These are phyloP conservation scores for Illadopsis cleaveri DNA, from an alignment of 2,113 vertebrate species.

Conservation along the genomic window DNA sequence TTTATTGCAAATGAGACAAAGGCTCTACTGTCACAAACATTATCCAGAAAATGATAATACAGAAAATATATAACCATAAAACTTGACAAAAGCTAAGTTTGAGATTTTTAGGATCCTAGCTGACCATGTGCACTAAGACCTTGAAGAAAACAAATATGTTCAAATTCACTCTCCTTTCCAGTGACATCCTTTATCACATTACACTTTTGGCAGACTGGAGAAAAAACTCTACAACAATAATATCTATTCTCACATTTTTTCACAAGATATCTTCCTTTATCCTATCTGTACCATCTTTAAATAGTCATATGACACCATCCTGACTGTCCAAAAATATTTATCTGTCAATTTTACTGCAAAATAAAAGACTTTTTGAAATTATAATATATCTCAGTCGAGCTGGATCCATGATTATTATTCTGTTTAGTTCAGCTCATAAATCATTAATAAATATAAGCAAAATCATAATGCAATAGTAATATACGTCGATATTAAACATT, in stretches of 20 bases:
- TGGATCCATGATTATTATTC: neutral
- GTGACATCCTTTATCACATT: neutral
- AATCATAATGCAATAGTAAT: neutral
- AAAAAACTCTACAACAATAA: neutral
- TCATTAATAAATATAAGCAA: neutral
- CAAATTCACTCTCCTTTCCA: neutral
- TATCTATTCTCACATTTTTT: neutral
- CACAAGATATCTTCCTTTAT: neutral
- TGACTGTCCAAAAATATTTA: neutral
- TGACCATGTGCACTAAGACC: neutral
- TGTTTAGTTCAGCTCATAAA: neutral
- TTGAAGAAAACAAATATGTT: neutral
- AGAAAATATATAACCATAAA: neutral
- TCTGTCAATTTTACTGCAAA: neutral
- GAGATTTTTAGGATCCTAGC: neutral
- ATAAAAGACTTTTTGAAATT: neutral
- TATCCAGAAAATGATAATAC: neutral
- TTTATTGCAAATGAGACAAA: neutral
- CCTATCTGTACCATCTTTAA: neutral
- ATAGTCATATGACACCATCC: neutral
- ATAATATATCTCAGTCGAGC: neutral
- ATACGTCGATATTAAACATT: neutral
- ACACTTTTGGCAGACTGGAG: neutral
- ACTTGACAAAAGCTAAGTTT: neutral
- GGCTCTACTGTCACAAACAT: neutral